Conservation (phyloP, 53 echinoderm and acorn worm genomes). For the Paracentrotus lividus region DNA sequence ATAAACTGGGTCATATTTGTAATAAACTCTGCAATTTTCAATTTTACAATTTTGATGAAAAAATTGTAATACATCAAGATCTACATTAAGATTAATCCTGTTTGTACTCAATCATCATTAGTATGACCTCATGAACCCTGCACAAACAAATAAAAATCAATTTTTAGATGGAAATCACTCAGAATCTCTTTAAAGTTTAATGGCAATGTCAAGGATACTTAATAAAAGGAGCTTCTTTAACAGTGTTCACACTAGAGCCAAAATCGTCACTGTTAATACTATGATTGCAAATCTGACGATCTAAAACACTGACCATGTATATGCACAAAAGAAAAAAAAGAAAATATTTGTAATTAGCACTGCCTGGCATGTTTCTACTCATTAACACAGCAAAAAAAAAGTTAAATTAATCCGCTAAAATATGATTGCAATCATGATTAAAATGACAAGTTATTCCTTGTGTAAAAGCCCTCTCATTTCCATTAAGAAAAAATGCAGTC, state of each 20-base stretch:
- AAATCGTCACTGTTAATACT: too few relatives aligned
- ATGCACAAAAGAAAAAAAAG: too few relatives aligned
- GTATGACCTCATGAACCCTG: background rate
- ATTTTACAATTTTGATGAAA: background rate
- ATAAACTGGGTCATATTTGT: background rate
- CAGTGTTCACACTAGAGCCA: too few relatives aligned
- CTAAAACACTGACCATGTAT: too few relatives aligned
- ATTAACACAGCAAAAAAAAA: too few relatives aligned
- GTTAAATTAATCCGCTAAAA: too few relatives aligned
- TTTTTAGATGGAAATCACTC: background rate
- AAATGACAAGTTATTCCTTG: too few relatives aligned
- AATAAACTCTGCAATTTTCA: background rate
- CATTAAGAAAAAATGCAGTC: background rate
- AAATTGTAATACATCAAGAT: slow-evolving; percentile 6
- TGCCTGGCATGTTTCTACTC: too few relatives aligned
- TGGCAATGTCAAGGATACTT: slow-evolving; percentile 24
- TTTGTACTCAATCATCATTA: background rate
- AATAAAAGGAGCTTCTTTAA: background rate
- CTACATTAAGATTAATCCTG: slow-evolving; percentile 1
- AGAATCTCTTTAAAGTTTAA: background rate
- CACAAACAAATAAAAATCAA: background rate
- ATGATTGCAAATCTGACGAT: too few relatives aligned
- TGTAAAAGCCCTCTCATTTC: too few relatives aligned
- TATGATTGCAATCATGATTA: too few relatives aligned
- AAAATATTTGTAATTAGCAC: too few relatives aligned